Evolutionary conservation across 2,113 vertebrate genomes (phyloP), one percentile per base, ranked within the genome.

Genomic region (Macheiramphus alcinus): DNA sequence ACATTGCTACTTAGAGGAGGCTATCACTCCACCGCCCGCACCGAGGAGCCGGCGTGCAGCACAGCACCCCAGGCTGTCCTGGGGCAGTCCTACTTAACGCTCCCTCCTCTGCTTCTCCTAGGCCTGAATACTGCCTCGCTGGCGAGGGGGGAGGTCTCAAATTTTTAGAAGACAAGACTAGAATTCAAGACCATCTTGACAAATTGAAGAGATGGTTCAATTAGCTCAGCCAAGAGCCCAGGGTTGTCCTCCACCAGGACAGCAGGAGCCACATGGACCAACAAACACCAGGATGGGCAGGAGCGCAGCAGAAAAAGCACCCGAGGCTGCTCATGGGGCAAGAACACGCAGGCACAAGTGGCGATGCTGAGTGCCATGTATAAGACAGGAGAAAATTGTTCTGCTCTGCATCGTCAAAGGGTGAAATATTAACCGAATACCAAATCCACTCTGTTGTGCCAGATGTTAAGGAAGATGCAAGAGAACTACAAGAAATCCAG

Each of bases 71-170:
- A 34, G 76, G 42, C 53, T 81, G 50, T 34, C 45, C 70, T 18
- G 25, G 55, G 52, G 3, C 47, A 12, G n/a, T 38, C n/a, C 31
- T 26, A 5, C 10, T 11, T 32, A 4, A 2, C 3, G 0, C 11
- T 47, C 22, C 29, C 23, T 63, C 25, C 67, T 40, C n/a, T 56
- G 50, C 72, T 25, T 65, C 67, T 89, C 67, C 6, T 9, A 40
- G 20, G 9, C 42, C 48, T 38, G 10, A 48, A 67, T 29, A 34
- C 40, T 36, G 63, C 20, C 26, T 47, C 0, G 0, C 15, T 76
- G 20, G 7, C 11, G 4, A 65, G 8, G 13, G 5, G 21, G 5
- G 3, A 62, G 31, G 21, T 32, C 36, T 52, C 26, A 45, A 1
- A 48, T 48, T 66, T 73, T 50, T 52, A 14, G 7, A 59, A 73